Percentiles rank a stretch among this genome's conserved stretches.
These are phyloP conservation scores for Struthio camelus DNA, from an alignment of 2,113 vertebrate species.

Conservation along the genomic window DNA sequence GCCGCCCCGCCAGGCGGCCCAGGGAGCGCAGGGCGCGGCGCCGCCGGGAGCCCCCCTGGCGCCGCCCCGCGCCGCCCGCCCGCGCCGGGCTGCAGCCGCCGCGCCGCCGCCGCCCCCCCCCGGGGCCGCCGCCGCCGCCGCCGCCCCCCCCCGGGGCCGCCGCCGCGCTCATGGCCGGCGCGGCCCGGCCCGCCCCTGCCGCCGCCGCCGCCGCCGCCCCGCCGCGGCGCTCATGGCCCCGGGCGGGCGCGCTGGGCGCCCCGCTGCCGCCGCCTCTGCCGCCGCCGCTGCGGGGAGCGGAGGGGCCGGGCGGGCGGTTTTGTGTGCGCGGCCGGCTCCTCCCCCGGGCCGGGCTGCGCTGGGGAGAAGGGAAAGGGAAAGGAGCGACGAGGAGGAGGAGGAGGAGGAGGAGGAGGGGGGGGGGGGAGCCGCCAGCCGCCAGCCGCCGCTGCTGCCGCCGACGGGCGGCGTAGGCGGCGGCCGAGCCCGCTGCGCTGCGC, in stretches of 20 bases:
- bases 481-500: background rate
- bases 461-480: background rate
- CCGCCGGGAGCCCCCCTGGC: background rate
- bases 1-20: slow-evolving; percentile 82
- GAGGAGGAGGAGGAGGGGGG: background rate
- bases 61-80: background rate
- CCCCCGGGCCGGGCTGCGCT: slow-evolving; percentile 9
- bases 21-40: slow-evolving; percentile 81
- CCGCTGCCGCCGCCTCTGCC: background rate
- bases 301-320: slow-evolving; percentile 4
- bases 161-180: background rate
- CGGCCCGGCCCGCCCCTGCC: background rate
- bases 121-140: background rate
- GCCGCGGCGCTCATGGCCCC: slow-evolving; percentile 5
- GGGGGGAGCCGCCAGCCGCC: background rate
- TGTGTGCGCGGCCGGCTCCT: slow-evolving; percentile 27
- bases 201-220: background rate
- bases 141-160: background rate
- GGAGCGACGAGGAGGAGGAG: background rate
- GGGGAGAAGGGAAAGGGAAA: background rate
- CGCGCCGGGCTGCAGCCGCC: background rate
- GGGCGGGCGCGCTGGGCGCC: background rate
- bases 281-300: background rate
- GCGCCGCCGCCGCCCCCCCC: too few species aligned
- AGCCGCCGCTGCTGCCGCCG: background rate